Evolutionary conservation across 2,797 vertebrate genomes (phyloP).

Genomic region (Gymnodraco acuticeps): DNA sequence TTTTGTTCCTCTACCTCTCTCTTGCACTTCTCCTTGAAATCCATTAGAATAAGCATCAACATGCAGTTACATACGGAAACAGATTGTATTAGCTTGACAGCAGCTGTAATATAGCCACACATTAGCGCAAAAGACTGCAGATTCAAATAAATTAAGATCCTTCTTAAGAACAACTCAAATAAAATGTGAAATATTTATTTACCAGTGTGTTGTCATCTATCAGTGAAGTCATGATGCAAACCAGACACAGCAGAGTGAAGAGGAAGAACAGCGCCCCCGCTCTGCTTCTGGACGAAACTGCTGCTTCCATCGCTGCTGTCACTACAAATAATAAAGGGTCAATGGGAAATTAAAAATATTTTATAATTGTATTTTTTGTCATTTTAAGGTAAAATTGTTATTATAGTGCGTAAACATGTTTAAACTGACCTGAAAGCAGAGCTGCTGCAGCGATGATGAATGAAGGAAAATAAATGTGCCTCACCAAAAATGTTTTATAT

Average conservation of each 20-base stretch:
- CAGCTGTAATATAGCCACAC: too few relatives aligned
- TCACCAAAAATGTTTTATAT: background rate
- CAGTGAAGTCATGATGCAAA: background rate
- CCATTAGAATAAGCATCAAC: slow-evolving; percentile 11
- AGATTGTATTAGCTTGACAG: too few relatives aligned
- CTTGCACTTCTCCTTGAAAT: background rate
- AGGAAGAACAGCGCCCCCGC: slow-evolving; percentile 18
- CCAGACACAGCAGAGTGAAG: slow-evolving; percentile 36
- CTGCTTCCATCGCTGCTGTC: slow-evolving; percentile 29
- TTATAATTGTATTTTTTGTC: background rate
- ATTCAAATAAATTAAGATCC: too few relatives aligned
- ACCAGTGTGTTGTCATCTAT: background rate
- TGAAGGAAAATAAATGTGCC: background rate
- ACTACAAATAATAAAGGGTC: background rate
- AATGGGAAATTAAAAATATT: background rate
- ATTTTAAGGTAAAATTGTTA: background rate
- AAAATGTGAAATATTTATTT: background rate
- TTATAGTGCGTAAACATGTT: background rate
- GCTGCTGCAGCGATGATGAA: background rate
- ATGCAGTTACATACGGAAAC: background rate
- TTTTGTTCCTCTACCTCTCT: fast-evolving
- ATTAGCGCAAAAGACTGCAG: too few relatives aligned
- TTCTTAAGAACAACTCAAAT: too few relatives aligned
- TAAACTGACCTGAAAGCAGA: slow-evolving; percentile 14
- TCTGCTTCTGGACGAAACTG: slow-evolving; percentile 2